Conservation (phyloP, 1,140 invertebrate species). For the Acromyrmex heyeri region DNA sequence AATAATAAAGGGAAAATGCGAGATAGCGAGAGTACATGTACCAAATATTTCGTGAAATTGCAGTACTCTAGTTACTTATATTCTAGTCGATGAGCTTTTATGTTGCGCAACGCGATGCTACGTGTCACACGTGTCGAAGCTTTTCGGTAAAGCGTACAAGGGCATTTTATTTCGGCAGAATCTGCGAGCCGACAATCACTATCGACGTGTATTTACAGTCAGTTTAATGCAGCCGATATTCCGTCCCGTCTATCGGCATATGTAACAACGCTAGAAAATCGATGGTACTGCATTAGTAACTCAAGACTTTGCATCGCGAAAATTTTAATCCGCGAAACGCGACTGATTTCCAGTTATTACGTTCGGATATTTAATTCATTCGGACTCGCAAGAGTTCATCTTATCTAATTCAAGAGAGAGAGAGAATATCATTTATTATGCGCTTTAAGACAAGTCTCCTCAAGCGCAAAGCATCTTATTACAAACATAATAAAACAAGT, state of each 20-base stretch:
- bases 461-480: no score
- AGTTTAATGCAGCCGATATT: constrained; percentile 52
- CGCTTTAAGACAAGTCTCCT: no score
- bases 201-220: constrained; percentile 55
- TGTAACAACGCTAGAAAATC: constrained; percentile 46
- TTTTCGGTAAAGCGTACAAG: neutral
- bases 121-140: constrained; percentile 39
- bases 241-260: constrained; percentile 45
- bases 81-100: constrained; percentile 12
- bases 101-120: constrained; percentile 20
- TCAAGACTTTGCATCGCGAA: neutral
- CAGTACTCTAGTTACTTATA: neutral
- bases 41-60: constrained; percentile 28
- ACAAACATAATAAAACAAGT: no score
- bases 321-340: constrained; percentile 24
- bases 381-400: neutral
- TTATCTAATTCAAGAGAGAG: neutral
- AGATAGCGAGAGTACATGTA: neutral
- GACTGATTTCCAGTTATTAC: neutral
- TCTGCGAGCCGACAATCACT: constrained; percentile 52
- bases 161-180: constrained; percentile 46
- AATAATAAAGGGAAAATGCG: neutral
- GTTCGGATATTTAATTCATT: constrained; percentile 15
- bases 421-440: neutral
- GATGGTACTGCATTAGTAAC: constrained; percentile 28